A percentile compares a stretch with the other conserved stretches of the same genome.
Evolutionary conservation across 2,888 invertebrate species (phyloP).

Genomic region (Drosophila pseudotakahashii): DNA sequence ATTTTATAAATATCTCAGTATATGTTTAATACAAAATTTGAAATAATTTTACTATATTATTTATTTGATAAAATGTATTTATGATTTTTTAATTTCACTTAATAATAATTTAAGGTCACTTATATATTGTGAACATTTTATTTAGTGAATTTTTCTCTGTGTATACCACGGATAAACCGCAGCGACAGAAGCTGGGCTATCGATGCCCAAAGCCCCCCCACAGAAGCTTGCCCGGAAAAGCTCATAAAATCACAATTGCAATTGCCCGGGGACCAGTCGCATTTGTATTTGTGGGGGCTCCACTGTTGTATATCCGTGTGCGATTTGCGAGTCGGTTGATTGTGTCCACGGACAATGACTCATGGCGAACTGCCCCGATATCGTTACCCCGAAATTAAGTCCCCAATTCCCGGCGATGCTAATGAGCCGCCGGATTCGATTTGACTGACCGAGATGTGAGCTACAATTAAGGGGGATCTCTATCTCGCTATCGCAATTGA

Average conservation of each 20-base stretch:
- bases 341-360: slow-evolving; percentile 62
- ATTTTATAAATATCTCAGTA: too few species aligned
- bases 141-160: neutral
- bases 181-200: slow-evolving; percentile 15
- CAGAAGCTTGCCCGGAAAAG: slow-evolving; percentile 41
- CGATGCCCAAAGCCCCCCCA: slow-evolving; percentile 35
- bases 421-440: slow-evolving; percentile 49
- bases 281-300: slow-evolving; percentile 21
- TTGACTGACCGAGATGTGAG: slow-evolving; percentile 29
- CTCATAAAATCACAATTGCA: slow-evolving; percentile 52
- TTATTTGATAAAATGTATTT: too few species aligned
- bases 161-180: slow-evolving; percentile 6
- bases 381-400: slow-evolving; percentile 53
- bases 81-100: too few species aligned
- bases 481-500: neutral
- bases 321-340: slow-evolving; percentile 42
- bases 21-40: neutral
- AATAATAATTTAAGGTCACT: too few species aligned
- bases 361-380: slow-evolving; percentile 50
- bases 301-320: slow-evolving; percentile 17
- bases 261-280: slow-evolving; percentile 29
- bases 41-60: neutral
- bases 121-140: too few species aligned
- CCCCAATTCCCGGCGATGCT: slow-evolving; percentile 53
- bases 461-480: slow-evolving; percentile 24